phyloP scores from a whole-genome alignment of 1,140 invertebrate species.

The Pristionchus pacificus region DNA sequence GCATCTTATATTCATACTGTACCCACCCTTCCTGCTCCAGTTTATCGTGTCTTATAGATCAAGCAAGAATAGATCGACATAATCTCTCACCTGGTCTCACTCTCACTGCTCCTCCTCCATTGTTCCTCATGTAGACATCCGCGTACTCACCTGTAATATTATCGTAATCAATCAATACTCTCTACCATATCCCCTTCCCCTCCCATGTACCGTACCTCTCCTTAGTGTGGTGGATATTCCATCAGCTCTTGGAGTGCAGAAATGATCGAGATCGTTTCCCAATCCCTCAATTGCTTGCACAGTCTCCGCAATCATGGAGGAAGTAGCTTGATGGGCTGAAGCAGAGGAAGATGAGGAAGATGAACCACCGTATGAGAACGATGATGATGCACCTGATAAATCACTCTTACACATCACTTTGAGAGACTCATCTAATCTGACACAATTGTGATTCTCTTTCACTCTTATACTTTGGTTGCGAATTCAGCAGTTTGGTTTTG shows the following conservation, averaged over 20 bases:
- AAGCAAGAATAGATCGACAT: too few species aligned
- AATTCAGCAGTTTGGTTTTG: too few species aligned
- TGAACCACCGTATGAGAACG: too few species aligned
- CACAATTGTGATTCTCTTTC: too few species aligned
- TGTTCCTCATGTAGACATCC: background rate
- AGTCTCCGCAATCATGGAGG: constrained; percentile 10
- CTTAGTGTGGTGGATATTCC: constrained; percentile 3
- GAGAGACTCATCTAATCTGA: too few species aligned
- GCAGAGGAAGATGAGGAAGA: background rate
- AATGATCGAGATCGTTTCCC: constrained; percentile 14
- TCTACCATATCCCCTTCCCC: background rate
- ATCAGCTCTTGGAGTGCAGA: constrained; percentile 8
- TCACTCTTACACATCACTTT: too few species aligned
- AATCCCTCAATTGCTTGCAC: constrained; percentile 12
- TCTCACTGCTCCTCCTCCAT: constrained; percentile 2
- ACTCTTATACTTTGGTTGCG: too few species aligned
- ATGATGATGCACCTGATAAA: too few species aligned
- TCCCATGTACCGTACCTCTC: background rate
- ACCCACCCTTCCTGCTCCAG: too few species aligned
- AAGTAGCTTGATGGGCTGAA: too few species aligned
- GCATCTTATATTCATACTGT: too few species aligned
- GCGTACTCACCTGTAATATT: constrained; percentile 5
- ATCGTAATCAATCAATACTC: background rate
- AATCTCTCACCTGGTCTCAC: constrained; percentile 3
- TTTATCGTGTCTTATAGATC: too few species aligned